Evolutionary conservation across 1,140 invertebrate genomes (phyloP), one percentile per base, ranked within the genome.

Genomic region (Palaemon carinicauda): DNA sequence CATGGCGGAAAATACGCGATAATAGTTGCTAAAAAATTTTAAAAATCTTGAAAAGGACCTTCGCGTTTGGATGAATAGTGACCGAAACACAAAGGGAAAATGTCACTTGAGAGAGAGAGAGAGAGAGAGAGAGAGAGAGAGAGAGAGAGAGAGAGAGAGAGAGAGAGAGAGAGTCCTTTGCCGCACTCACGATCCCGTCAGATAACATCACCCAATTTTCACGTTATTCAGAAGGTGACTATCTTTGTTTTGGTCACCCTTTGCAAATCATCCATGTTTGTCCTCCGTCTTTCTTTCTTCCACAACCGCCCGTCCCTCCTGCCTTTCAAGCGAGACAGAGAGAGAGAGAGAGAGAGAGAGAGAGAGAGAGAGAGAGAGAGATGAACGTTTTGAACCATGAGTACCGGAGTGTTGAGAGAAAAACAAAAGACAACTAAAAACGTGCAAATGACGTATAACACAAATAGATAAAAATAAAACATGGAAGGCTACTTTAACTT

Each of bases 131-230:
- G 14, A 21, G 17, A 51, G 33, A 24, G 53, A 78, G 33, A 52
- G 33, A 50, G 33, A 52, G 14, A 52, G 33, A 78, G 14, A 21
- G 17, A 51, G 33, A 24, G 53, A 53, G 53, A 24, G 33, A 17
- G 53, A 65, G 53, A 60, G 41, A 50, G 73, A 31, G 50, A 53
- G 71, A 54, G 73, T 15, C 82, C 52, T 69, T 41, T 41, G 41
- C 29, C 73, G 27, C 82, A 78, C 82, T 71, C 77, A 80, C 60
- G 77, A 79, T 79, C 50, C 27, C 79, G 77, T 85, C 74, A 80
- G 74, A 85, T 85, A 80, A 78, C 73, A 84, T 84, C 82, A 84
- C 73, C 82, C 82, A 84, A 84, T 84, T 84, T 84, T 78, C 82
- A 84, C 74, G 82, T 41, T 84, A 84, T 84, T 84, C 73, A 84